These are phyloP conservation scores for Chymomyza costata DNA, from an alignment of 1,140 invertebrate species.

Conservation along the genomic window DNA sequence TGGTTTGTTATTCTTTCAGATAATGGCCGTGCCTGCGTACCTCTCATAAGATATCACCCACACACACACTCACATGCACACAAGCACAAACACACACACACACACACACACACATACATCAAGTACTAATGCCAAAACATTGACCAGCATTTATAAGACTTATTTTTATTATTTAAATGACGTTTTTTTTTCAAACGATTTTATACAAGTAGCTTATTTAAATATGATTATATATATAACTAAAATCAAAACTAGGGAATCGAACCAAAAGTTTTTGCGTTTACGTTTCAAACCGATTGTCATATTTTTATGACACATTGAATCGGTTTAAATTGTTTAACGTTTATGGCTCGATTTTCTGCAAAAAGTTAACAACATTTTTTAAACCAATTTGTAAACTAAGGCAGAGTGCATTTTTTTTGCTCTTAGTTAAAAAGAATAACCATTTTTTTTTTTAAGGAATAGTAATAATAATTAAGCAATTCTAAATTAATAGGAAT, in stretches of 20 bases:
- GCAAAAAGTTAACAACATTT: neutral
- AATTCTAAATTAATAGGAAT: conserved; percentile 25
- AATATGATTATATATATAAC: no score
- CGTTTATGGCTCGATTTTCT: no score
- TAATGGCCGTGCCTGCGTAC: conserved; percentile 65
- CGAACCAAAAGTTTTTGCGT: no score
- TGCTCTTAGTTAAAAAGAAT: conserved; percentile 34
- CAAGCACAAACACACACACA: conserved; percentile 13
- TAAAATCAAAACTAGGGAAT: no score
- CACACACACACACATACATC: conserved; percentile 15
- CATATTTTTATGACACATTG: no score
- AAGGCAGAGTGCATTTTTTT: conserved; percentile 38
- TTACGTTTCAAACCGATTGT: no score
- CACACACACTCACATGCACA: conserved; percentile 9
- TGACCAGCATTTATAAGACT: conserved; percentile 54
- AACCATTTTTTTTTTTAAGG: conserved; percentile 14
- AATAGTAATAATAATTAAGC: conserved; percentile 29
- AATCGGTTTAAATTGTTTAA: no score
- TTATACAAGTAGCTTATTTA: no score
- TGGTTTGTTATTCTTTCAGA: conserved; percentile 68
- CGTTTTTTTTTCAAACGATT: no score
- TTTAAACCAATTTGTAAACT: no score
- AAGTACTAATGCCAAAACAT: conserved; percentile 48
- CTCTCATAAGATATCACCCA: conserved; percentile 49
- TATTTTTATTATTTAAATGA: no score